These are phyloP conservation scores for Cichlasoma orientale DNA, from an alignment of 2,797 vertebrate genomes.

Conservation along the genomic window DNA sequence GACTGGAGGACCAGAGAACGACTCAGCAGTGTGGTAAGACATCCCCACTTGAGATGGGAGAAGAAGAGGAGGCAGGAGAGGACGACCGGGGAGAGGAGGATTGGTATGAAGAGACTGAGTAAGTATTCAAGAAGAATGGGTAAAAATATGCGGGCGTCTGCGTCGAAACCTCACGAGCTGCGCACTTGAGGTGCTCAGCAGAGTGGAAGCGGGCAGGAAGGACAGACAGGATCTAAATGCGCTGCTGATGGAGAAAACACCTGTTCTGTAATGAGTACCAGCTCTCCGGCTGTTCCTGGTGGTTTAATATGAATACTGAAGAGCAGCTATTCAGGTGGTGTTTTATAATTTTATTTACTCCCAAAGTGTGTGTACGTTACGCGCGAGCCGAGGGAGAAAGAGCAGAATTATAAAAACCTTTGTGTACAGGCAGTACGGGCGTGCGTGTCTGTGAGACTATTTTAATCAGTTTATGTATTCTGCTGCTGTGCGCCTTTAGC, in stretches of 20 bases:
- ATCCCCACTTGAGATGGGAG: conserved; percentile 56
- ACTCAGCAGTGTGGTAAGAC: conserved; percentile 40
- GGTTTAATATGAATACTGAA: conserved; percentile 56
- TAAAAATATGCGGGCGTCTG: not conserved
- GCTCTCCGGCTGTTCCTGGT: conserved; percentile 41
- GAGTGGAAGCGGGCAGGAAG: conserved; percentile 19
- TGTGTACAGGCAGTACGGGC: not conserved
- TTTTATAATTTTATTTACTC: conserved; percentile 48
- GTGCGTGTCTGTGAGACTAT: conserved; percentile 7
- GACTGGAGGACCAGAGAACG: conserved; percentile 57
- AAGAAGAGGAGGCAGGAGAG: conserved; percentile 28
- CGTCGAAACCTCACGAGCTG: conserved; percentile 10
- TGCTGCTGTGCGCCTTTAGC: conserved; percentile 38
- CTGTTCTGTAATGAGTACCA: conserved; percentile 55
- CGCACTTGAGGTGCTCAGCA: conserved; percentile 5
- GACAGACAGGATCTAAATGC: conserved; percentile 40
- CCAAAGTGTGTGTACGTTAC: conserved; percentile 10
- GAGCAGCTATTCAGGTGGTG: conserved; percentile 44
- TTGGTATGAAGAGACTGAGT: conserved; percentile 39
- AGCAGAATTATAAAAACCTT: conserved; percentile 15
- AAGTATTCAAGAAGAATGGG: conserved; percentile 18
- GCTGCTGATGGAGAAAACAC: conserved; percentile 58
- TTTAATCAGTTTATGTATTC: conserved; percentile 49
- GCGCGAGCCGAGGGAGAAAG: conserved; percentile 12
- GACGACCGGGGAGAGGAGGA: conserved; percentile 22